Evolutionary conservation across 2,113 vertebrate species (phyloP).

Genomic region (Chinchilla lanigera): DNA sequence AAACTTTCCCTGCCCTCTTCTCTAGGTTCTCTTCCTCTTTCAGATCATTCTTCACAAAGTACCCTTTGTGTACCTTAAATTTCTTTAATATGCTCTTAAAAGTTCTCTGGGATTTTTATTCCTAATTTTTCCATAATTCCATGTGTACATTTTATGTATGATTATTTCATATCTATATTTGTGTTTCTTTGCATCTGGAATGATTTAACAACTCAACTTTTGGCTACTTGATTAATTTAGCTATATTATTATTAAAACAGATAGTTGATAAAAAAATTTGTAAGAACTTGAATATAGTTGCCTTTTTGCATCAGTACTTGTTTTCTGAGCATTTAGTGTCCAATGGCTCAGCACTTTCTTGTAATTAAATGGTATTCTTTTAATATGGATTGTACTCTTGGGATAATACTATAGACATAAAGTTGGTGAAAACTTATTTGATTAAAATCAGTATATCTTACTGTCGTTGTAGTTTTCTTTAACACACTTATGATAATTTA

Average conservation of each 20-base stretch:
- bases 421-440: neutral
- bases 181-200: neutral
- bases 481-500: neutral
- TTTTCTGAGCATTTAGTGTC: neutral
- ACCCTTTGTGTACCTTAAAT: neutral
- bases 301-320: neutral
- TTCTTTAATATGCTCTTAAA: neutral
- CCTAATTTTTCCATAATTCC: neutral
- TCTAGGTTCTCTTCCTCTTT: neutral
- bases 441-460: neutral
- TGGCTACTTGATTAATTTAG: neutral
- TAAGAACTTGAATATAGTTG: neutral
- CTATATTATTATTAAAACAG: neutral
- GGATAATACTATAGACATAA: neutral
- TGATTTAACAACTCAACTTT: constrained; percentile 3
- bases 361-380: neutral
- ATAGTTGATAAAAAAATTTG: neutral
- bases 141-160: neutral
- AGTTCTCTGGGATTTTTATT: neutral
- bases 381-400: neutral
- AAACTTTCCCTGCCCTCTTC: neutral
- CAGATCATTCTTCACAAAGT: neutral
- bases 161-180: neutral
- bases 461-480: neutral
- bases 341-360: neutral